These are phyloP conservation scores for Prionace glauca DNA, from an alignment of 2,797 vertebrate genomes.

Conservation along the genomic window DNA sequence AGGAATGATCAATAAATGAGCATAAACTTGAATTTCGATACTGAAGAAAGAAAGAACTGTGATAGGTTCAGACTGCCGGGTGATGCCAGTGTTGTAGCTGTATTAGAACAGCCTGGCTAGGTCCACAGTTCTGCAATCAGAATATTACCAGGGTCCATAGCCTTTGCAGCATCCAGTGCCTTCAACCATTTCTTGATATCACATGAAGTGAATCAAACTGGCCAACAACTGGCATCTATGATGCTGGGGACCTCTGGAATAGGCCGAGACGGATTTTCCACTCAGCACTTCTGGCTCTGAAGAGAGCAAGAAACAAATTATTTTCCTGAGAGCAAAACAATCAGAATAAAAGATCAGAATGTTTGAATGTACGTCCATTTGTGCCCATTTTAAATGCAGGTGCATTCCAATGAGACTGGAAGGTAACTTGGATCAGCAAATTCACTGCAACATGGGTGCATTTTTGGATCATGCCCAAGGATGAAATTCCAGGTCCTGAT, in stretches of 20 bases:
- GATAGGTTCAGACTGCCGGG: background rate
- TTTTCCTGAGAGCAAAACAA: background rate
- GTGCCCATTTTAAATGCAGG: background rate
- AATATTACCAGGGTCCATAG: no score
- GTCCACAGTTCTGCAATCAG: no score
- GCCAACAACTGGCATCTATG: no score
- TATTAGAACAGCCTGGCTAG: no score
- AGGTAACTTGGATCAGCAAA: background rate
- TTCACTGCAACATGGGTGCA: background rate
- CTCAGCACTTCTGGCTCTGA: background rate
- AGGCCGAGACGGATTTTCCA: no score
- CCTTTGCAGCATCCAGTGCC: no score
- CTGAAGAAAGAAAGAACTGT: background rate
- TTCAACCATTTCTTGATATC: no score
- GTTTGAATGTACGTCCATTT: background rate
- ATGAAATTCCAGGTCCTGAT: background rate
- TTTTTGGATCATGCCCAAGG: background rate
- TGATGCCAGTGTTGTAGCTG: no score
- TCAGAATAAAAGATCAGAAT: background rate
- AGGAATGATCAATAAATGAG: background rate
- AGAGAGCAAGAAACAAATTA: background rate
- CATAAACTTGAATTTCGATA: background rate
- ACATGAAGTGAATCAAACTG: no score
- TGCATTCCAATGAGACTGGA: background rate
- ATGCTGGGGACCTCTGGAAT: no score